A percentile compares a stretch with the other conserved stretches of the same genome.
Evolutionary conservation across 2,113 vertebrate species (phyloP).

Genomic region (Bubo bubo): DNA sequence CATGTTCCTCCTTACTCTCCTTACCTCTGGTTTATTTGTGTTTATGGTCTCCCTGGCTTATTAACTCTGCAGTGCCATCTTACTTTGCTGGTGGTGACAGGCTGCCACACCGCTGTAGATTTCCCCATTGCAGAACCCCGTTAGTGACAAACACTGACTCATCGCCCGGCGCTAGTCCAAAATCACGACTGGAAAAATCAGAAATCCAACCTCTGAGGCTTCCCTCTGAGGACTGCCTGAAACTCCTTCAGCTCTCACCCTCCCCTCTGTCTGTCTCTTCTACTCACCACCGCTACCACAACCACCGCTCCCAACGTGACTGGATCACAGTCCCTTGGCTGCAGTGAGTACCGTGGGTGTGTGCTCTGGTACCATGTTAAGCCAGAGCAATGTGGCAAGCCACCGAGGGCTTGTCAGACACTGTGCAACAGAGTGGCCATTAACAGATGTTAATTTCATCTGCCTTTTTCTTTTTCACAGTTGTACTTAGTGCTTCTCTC

Average conservation of each 20-base stretch:
- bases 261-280: background rate
- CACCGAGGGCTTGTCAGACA: rapidly evolving
- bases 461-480: background rate
- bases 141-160: constrained; percentile 24
- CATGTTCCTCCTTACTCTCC: background rate
- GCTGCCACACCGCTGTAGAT: background rate
- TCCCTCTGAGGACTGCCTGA: background rate
- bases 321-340: background rate
- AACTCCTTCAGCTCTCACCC: background rate
- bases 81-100: constrained; percentile 39
- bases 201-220: background rate
- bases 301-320: rapidly evolving
- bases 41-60: background rate
- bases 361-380: rapidly evolving
- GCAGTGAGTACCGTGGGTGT: rapidly evolving
- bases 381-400: rapidly evolving
- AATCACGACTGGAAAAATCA: background rate
- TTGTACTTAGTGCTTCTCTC: background rate
- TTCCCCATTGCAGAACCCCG: background rate
- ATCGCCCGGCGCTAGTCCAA: rapidly evolving
- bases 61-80: background rate
- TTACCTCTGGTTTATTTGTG: background rate
- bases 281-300: background rate
- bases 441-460: background rate
- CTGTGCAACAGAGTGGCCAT: rapidly evolving